Percentiles rank a stretch among this genome's conserved stretches.
Evolutionary conservation across 2,888 invertebrate species (phyloP).

Genomic region (Scaeva pyrastri): DNA sequence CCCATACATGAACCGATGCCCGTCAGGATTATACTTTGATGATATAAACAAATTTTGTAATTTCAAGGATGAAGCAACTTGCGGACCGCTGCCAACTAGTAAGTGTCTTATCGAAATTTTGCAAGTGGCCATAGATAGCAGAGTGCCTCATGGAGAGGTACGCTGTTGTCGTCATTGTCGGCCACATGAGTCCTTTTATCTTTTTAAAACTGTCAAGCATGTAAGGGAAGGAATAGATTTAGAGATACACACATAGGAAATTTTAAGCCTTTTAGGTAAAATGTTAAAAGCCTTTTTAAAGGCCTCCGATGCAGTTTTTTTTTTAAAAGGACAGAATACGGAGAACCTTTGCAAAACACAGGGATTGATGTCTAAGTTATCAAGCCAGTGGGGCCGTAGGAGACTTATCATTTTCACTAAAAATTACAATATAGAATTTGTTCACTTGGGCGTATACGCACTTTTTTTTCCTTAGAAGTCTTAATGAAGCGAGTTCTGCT

Average conservation of each 20-base stretch:
- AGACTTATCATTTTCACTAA: too few relatives aligned
- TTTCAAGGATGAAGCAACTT: slow-evolving; percentile 94
- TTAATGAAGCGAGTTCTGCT: too few relatives aligned
- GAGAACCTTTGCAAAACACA: too few relatives aligned
- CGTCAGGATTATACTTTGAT: slow-evolving; percentile 95
- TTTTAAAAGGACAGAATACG: too few relatives aligned
- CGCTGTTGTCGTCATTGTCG: too few relatives aligned
- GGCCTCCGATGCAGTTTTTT: too few relatives aligned
- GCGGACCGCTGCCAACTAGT: slow-evolving; percentile 95
- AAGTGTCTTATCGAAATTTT: slow-evolving; percentile 84
- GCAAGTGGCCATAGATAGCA: too few relatives aligned
- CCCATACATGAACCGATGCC: slow-evolving; percentile 94
- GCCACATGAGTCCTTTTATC: neutral
- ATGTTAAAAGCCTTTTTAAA: slow-evolving; percentile 50
- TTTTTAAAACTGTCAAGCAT: slow-evolving; percentile 5
- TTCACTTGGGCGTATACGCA: too few relatives aligned
- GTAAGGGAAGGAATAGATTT: neutral
- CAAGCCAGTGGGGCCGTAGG: too few relatives aligned
- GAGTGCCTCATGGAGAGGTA: neutral
- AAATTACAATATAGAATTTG: too few relatives aligned
- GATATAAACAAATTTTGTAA: slow-evolving; percentile 95
- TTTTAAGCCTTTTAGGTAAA: slow-evolving; percentile 41
- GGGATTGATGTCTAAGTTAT: too few relatives aligned
- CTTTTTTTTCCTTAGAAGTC: too few relatives aligned
- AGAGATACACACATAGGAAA: neutral